Base-by-base conservation (phyloP, 2,888 invertebrate species). In the Epicampocera succincta region DNA sequence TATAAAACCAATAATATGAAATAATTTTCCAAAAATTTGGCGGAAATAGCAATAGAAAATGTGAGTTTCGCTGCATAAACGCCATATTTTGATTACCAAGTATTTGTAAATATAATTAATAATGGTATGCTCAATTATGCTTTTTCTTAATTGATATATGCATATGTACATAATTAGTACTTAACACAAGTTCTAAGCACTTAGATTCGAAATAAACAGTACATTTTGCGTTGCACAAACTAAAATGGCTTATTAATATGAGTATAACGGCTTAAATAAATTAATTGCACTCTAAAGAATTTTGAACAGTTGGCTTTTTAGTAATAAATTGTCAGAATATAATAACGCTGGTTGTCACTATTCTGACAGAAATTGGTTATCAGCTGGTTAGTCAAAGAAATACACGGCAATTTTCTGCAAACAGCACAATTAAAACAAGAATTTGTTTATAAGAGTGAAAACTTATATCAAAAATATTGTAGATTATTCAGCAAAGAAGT, bases 371-470 rank as follows among this genome's bases (percentile, higher is more conserved):
- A 29, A 29, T 13, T 5, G 15, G 25, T 60, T 46, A 46, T 69
- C 69, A 69, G 69, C 69, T 69, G 58, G 5, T 46, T 2, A 29
- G 15, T 46, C 9, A 46, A 19, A 33, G 29, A 61, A 19, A 61
- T 29, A 29, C n/a, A 60, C 33, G 40, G 54, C 4, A 48, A 65
- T 68, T 68, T 50, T 17, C 19, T 29, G 29, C 19, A 21, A 69
- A 19, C 56, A 60, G 38, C 19, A 21, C 21, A 60, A 19, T 33
- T 44, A 15, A 46, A 19, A 29, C 29, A 13, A 46, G 33, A 68
- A 33, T n/a, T 68, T 68, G 44, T 68, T 76, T 68, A 66, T 68
- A 52, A 44, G 12, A 44, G 29, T 11, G 17, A 50, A 66, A 66
- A 50, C 17, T 2, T 19, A 33, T 8, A 33, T 42, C 17, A 42